phyloP scores from a whole-genome alignment of 2,113 vertebrate genomes.

The Monopterus albus region DNA sequence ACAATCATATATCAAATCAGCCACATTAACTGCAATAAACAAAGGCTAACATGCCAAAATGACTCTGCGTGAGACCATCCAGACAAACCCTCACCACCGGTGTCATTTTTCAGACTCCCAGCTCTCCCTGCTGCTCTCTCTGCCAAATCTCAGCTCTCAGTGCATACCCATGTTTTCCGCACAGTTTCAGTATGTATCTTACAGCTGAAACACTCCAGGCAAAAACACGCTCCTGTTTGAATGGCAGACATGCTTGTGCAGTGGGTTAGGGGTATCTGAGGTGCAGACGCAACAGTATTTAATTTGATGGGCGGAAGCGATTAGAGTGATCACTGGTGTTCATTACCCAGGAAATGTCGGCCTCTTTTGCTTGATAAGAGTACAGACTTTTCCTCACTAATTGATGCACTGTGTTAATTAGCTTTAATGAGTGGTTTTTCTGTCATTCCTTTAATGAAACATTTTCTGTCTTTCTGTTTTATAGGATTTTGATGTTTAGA shows the following conservation, averaged over 20 bases:
- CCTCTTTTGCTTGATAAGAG: constrained; percentile 26
- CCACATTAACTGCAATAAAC: constrained; percentile 18
- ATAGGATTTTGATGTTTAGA: not conserved
- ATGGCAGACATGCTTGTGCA: constrained; percentile 21
- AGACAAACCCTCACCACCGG: constrained; percentile 35
- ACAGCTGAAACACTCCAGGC: constrained; percentile 15
- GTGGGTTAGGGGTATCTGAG: constrained; percentile 40
- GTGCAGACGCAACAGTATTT: constrained; percentile 64
- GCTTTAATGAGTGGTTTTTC: not conserved
- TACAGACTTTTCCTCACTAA: constrained; percentile 1
- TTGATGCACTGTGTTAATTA: constrained; percentile 20
- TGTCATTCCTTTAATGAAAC: not conserved
- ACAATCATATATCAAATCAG: constrained; percentile 25
- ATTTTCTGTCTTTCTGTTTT: not conserved
- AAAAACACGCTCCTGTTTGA: constrained; percentile 5
- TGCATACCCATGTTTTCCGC: constrained; percentile 1
- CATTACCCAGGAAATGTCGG: constrained; percentile 66
- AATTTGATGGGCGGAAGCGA: constrained; percentile 70
- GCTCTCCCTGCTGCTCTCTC: not conserved
- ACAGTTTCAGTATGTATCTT: not conserved
- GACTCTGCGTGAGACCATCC: constrained; percentile 30
- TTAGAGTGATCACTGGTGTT: constrained; percentile 60
- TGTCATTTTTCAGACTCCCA: constrained; percentile 25
- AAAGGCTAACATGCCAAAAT: constrained; percentile 15
- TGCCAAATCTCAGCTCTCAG: not conserved